A percentile compares a stretch with the other conserved stretches of the same genome.
Conservation (phyloP, 2,113 vertebrate species). For the Lycocorax pyrrhopterus region DNA sequence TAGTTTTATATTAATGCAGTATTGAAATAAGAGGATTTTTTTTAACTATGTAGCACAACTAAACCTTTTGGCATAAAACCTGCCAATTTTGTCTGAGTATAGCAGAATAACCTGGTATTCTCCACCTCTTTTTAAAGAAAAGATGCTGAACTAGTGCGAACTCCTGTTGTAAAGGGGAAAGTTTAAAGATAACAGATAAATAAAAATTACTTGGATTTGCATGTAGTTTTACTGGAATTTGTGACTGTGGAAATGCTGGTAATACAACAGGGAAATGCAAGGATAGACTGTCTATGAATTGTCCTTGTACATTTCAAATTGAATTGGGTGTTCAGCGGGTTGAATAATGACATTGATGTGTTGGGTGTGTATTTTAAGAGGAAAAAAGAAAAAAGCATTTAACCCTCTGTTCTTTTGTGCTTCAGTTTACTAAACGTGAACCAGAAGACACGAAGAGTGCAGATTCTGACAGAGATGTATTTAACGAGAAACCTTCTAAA, state of each 20-base stretch:
- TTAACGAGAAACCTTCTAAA: conserved; percentile 98
- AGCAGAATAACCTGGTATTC: neutral
- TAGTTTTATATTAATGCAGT: neutral
- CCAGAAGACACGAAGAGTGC: conserved; percentile 97
- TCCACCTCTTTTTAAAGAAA: neutral
- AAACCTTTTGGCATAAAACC: neutral
- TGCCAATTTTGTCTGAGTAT: neutral
- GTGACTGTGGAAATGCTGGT: neutral
- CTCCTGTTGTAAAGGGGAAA: neutral
- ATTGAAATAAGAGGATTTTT: neutral
- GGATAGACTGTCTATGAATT: neutral
- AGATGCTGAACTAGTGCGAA: neutral
- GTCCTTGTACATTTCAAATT: neutral
- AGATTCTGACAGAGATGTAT: conserved; percentile 96
- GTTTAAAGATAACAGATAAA: neutral
- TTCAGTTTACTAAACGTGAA: conserved; percentile 93
- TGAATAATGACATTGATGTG: neutral
- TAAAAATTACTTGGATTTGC: neutral
- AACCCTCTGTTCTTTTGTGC: neutral
- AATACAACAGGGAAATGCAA: neutral
- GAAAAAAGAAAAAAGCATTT: neutral
- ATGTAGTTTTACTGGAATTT: neutral
- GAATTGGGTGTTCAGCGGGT: neutral
- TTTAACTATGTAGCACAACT: neutral
- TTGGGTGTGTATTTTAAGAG: neutral